Percentiles rank a stretch among this genome's conserved stretches.
phyloP scores from a whole-genome alignment of 2,113 vertebrate genomes.

The Alouatta palliata region DNA sequence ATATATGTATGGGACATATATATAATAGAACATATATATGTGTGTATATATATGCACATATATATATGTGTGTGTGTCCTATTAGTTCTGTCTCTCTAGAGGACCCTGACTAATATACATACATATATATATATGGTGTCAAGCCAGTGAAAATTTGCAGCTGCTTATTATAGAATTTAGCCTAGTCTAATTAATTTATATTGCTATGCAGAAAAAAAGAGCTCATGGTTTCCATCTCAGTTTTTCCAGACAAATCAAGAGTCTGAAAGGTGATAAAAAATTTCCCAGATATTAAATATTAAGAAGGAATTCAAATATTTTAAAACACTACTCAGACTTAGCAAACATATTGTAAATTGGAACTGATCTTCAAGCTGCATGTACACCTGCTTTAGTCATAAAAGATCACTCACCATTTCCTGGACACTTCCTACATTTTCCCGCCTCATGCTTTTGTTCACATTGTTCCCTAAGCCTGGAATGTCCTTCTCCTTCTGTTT shows the following conservation, averaged over 20 bases:
- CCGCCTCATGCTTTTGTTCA: neutral
- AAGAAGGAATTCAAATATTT: conserved; percentile 25
- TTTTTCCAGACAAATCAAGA: neutral
- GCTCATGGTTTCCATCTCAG: neutral
- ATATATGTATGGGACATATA: no score
- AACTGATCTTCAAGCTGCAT: neutral
- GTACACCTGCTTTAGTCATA: neutral
- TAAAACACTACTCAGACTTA: neutral
- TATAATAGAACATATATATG: no score
- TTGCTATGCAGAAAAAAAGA: neutral
- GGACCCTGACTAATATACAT: no score
- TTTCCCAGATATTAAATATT: conserved; percentile 12
- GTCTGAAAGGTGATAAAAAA: neutral
- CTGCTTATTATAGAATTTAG: neutral
- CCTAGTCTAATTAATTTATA: neutral
- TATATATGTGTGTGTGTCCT: no score
- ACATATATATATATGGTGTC: neutral
- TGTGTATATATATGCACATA: no score
- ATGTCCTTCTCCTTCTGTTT: neutral
- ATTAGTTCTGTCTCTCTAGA: no score
- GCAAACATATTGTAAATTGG: neutral
- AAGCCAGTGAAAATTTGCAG: neutral
- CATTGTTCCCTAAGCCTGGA: neutral
- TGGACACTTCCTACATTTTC: neutral
- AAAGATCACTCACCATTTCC: neutral